phyloP scores from a whole-genome alignment of 2,888 invertebrate species.

The Xanthorhoe designata region DNA sequence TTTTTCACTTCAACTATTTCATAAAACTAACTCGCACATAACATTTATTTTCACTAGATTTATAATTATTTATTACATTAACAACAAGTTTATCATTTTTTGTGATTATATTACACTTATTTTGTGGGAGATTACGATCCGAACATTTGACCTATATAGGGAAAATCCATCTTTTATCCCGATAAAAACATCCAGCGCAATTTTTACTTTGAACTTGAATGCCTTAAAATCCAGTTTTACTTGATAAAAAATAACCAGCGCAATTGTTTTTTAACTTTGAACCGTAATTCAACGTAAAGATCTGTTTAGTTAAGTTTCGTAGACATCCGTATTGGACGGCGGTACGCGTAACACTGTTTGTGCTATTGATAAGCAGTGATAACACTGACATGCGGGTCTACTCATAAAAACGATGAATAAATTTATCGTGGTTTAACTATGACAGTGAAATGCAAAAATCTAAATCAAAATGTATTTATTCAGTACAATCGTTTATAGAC shows the following conservation, averaged over 20 bases:
- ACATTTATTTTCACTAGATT: not conserved
- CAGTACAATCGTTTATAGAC: too few species aligned
- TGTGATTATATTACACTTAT: not conserved
- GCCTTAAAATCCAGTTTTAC: too few species aligned
- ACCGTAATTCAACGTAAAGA: not conserved
- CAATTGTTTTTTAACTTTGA: constrained; percentile 1
- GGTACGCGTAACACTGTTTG: constrained; percentile 17
- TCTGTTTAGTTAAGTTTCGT: not conserved
- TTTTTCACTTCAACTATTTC: not conserved
- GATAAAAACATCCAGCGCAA: not conserved
- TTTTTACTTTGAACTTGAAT: too few species aligned
- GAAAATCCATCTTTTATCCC: not conserved
- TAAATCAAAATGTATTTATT: too few species aligned
- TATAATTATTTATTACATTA: not conserved
- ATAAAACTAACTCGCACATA: not conserved
- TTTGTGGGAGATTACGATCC: not conserved
- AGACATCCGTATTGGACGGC: not conserved
- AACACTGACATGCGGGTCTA: constrained; percentile 19
- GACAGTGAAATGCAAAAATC: too few species aligned
- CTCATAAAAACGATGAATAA: not conserved
- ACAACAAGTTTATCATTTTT: not conserved
- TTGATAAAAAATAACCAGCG: not conserved
- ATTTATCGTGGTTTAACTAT: too few species aligned
- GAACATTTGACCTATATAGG: not conserved
- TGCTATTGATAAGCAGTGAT: constrained; percentile 36